Evolutionary conservation across 1,140 invertebrate genomes (phyloP), one percentile per base, ranked within the genome.

Genomic region (Lucilia cuprina): DNA sequence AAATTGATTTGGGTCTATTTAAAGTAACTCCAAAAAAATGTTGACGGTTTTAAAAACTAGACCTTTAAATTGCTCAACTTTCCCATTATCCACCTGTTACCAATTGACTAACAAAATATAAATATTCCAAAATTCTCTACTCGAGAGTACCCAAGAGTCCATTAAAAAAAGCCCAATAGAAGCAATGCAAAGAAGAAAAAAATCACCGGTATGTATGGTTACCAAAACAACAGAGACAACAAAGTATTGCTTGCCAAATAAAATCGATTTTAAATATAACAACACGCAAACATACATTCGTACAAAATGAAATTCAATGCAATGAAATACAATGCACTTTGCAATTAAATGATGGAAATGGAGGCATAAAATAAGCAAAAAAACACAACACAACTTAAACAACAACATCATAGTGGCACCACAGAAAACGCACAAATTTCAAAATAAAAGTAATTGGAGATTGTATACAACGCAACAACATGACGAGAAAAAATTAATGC

Each of bases 391-490:
- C 25, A 30, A 41, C 41, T 41, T 41, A 41, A 80, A 80, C 77
- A 55, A 82, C 50, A 82, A 17, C 50, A 60, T 49, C 82, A 70
- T 70, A 60, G 82, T 49, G 50, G 30, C 82, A 82, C 82, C 82
- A 82, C 82, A 82, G 50, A 60, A 82, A 60, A 82, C 82, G 82
- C 82, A 82, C 82, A 70, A 82, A 82, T 65, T 82, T 82, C 82
- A 70, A 82, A 65, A 70, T 70, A 82, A 82, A 82, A 82, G 60
- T 82, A 82, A 82, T 82, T 82, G 82, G 30, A 41, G 41, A 41
- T 8, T 10, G 41, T 8, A 41, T 2, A 0, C 41, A 41, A 60
- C 55, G 14, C 14, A 60, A 60, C 65, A 70, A 21, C 55, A 70
- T 70, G 65, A 10, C 41, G 25, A 70, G 17, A 70, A 17, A 49